A percentile compares a stretch with the other conserved stretches of the same genome.
phyloP scores from a whole-genome alignment of 2,797 vertebrate species.

The Eremophila alpestris region DNA sequence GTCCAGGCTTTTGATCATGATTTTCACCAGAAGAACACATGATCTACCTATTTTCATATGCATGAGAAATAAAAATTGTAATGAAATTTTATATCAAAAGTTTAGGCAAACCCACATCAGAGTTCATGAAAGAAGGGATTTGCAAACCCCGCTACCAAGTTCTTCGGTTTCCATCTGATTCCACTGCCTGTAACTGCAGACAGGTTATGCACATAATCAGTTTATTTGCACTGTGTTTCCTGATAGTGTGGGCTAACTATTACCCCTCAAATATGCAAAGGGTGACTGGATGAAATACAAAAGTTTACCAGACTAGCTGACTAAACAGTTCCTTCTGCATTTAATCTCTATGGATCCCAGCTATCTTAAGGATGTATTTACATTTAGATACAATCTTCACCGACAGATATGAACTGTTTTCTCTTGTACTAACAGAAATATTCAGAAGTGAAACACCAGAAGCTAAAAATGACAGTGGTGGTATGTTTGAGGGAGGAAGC shows the following conservation, averaged over 20 bases:
- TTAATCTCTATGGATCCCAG: neutral
- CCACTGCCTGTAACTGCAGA: neutral
- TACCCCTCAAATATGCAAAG: neutral
- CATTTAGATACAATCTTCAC: constrained; percentile 19
- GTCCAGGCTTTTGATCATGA: neutral
- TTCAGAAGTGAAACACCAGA: neutral
- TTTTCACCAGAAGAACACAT: neutral
- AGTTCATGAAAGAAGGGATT: neutral
- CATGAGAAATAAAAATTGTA: neutral
- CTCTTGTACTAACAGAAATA: neutral
- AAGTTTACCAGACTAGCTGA: constrained; percentile 6
- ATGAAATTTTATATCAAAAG: neutral
- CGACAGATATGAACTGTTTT: neutral
- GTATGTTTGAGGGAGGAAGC: neutral
- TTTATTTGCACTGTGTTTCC: neutral
- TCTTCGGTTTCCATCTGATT: neutral
- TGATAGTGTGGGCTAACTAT: neutral
- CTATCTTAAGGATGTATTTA: constrained; percentile 15
- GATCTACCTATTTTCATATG: neutral
- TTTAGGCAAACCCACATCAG: neutral
- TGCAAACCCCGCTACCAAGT: neutral
- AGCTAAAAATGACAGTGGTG: neutral
- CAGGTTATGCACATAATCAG: neutral
- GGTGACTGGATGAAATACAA: neutral
- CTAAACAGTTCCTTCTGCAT: constrained; percentile 7